phyloP scores from a whole-genome alignment of 2,888 invertebrate species.

The Matsumyia berberina region DNA sequence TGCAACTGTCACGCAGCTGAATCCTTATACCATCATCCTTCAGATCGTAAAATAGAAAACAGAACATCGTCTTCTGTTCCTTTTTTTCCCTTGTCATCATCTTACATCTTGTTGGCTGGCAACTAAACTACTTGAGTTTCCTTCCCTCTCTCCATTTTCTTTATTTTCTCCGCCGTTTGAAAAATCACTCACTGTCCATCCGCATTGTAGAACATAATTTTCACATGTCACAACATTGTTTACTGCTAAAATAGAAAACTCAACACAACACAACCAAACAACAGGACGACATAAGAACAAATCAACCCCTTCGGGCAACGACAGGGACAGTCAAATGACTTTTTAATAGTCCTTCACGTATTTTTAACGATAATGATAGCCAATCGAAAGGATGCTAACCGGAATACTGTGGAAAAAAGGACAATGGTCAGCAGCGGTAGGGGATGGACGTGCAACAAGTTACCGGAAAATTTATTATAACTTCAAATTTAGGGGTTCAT shows the following conservation, averaged over 20 bases:
- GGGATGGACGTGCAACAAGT: slow-evolving; percentile 67
- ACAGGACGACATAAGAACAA: slow-evolving; percentile 13
- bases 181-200: slow-evolving; percentile 54
- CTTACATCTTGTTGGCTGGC: slow-evolving; percentile 16
- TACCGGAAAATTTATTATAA: slow-evolving; percentile 68
- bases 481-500: slow-evolving; percentile 58
- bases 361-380: slow-evolving; percentile 68
- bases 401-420: slow-evolving; percentile 31
- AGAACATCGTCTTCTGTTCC: slow-evolving; percentile 23
- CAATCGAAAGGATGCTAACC: slow-evolving; percentile 48
- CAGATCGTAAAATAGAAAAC: slow-evolving; percentile 10
- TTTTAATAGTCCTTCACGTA: slow-evolving; percentile 52
- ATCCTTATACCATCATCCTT: slow-evolving; percentile 35
- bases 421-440: slow-evolving; percentile 66
- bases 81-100: slow-evolving; percentile 18
- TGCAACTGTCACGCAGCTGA: slow-evolving; percentile 42
- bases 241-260: slow-evolving; percentile 26
- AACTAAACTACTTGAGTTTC: background rate
- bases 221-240: slow-evolving; percentile 60
- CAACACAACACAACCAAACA: slow-evolving; percentile 23
- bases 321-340: slow-evolving; percentile 52
- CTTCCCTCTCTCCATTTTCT: background rate
- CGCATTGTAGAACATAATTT: slow-evolving; percentile 48
- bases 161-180: slow-evolving; percentile 15
- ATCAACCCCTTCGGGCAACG: slow-evolving; percentile 15